phyloP scores from a whole-genome alignment of 2,888 invertebrate species.

The Amaurobius ferox region DNA sequence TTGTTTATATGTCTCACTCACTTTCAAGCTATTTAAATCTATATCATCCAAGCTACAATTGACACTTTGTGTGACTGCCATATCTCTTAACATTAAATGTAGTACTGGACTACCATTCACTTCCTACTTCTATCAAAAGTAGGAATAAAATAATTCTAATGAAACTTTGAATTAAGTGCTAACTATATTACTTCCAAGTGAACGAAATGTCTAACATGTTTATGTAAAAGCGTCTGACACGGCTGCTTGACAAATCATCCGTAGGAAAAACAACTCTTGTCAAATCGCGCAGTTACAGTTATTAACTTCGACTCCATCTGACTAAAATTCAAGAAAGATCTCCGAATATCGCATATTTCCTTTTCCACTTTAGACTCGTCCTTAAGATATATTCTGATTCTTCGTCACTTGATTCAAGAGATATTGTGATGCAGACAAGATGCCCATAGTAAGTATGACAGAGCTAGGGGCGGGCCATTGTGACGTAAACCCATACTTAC shows the following conservation, averaged over 20 bases:
- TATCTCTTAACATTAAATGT: constrained; percentile 18
- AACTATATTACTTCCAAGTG: background rate
- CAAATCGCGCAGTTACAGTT: constrained; percentile 1
- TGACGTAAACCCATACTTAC: no score
- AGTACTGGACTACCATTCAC: background rate
- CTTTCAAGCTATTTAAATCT: constrained; percentile 73
- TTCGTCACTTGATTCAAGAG: no score
- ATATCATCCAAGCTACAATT: constrained; percentile 74
- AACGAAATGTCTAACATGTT: background rate
- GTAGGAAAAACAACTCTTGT: constrained; percentile 21
- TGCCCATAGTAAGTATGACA: no score
- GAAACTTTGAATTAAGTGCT: no score
- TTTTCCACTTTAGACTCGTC: no score
- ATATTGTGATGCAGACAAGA: no score
- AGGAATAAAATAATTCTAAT: background rate
- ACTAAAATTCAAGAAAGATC: no score
- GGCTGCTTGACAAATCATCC: constrained; percentile 8
- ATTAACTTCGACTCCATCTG: background rate
- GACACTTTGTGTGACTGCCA: constrained; percentile 72
- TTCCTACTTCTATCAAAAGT: background rate
- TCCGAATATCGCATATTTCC: no score
- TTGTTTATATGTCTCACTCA: constrained; percentile 39
- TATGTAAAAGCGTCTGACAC: background rate
- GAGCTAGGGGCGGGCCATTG: no score
- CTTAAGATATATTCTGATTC: no score